These are phyloP conservation scores for Toxonevra muliebris DNA, from an alignment of 2,888 invertebrate species.

Conservation along the genomic window DNA sequence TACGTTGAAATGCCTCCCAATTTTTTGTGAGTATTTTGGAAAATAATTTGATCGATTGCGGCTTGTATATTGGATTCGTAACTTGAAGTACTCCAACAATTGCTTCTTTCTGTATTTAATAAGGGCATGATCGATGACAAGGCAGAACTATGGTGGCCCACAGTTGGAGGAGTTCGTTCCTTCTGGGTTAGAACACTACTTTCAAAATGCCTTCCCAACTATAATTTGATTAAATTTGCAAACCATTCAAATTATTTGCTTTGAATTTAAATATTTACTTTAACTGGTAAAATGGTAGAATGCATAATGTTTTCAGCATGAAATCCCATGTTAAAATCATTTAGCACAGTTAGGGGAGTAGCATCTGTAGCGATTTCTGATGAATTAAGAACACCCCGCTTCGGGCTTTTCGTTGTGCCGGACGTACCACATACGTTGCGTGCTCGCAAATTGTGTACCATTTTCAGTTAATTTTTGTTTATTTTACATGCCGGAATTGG, in stretches of 20 bases:
- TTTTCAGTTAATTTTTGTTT: background rate
- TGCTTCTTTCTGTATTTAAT: background rate
- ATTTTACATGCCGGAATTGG: background rate
- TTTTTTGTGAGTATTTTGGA: conserved; percentile 12
- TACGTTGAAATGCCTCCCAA: conserved; percentile 12
- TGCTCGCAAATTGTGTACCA: conserved; percentile 20
- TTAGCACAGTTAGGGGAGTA: background rate
- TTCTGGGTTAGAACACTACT: no score
- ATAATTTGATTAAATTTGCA: no score
- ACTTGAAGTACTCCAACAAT: background rate
- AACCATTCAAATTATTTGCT: no score
- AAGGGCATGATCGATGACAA: no score
- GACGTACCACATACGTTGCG: conserved; percentile 18
- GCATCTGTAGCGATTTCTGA: background rate
- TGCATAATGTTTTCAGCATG: background rate
- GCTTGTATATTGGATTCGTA: conserved; percentile 1
- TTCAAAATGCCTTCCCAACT: no score
- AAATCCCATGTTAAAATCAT: no score
- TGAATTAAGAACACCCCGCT: background rate
- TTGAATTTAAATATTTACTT: no score
- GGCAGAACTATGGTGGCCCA: no score
- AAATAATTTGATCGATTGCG: conserved; percentile 14
- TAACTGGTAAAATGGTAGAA: background rate
- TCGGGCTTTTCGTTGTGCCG: background rate
- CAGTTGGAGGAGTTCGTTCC: no score